Percentiles rank a stretch among this genome's conserved stretches.
Conservation (phyloP, 2,888 invertebrate genomes). For the Keiferia lycopersicella region DNA sequence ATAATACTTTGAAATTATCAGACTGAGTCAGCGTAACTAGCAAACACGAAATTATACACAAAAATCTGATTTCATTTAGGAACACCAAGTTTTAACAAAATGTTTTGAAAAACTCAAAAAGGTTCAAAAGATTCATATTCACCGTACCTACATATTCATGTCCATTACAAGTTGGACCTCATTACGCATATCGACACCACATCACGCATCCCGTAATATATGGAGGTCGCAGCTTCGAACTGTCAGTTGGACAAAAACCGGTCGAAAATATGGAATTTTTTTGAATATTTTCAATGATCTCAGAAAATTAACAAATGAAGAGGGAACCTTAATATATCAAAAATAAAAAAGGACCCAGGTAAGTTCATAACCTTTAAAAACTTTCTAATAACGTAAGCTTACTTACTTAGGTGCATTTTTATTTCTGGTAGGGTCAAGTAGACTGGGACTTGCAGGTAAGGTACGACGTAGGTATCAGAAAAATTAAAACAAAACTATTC, state of each 20-base stretch:
- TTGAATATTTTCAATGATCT: conserved; percentile 39
- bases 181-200: conserved; percentile 46
- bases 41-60: too few relatives aligned
- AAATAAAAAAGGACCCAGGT: too few relatives aligned
- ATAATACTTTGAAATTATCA: too few relatives aligned
- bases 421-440: too few relatives aligned
- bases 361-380: too few relatives aligned
- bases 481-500: too few relatives aligned
- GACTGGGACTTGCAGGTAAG: too few relatives aligned
- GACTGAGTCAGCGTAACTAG: neutral
- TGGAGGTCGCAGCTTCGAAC: conserved; percentile 52
- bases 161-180: conserved; percentile 41
- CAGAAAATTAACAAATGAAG: too few relatives aligned
- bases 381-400: too few relatives aligned
- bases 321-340: too few relatives aligned
- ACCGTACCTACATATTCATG: conserved; percentile 20
- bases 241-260: conserved; percentile 52
- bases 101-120: neutral
- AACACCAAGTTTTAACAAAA: neutral
- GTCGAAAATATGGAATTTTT: conserved; percentile 55
- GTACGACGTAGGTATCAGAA: too few relatives aligned
- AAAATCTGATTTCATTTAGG: neutral
- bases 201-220: conserved; percentile 51
- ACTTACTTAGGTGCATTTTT: too few relatives aligned
- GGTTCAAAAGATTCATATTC: neutral